phyloP scores from a whole-genome alignment of 2,797 vertebrate species.

The Chiloscyllium punctatum region DNA sequence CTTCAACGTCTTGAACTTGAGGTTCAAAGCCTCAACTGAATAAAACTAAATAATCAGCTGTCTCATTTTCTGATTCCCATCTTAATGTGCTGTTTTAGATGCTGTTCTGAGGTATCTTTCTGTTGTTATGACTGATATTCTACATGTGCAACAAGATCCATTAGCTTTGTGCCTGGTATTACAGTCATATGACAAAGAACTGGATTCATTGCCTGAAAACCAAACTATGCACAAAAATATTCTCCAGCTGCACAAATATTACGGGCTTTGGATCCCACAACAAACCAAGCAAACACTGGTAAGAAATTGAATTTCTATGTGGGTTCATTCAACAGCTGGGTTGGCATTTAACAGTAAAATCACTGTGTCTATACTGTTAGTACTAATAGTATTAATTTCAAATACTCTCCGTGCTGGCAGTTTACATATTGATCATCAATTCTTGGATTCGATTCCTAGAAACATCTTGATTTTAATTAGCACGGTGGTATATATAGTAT shows the following conservation, averaged over 20 bases:
- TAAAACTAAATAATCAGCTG: background rate
- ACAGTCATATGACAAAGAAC: constrained; percentile 76
- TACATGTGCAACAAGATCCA: constrained; percentile 85
- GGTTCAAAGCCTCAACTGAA: background rate
- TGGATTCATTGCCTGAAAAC: constrained; percentile 47
- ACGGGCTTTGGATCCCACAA: constrained; percentile 77
- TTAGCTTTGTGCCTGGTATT: constrained; percentile 81
- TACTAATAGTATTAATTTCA: background rate
- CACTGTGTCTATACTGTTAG: background rate
- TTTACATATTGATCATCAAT: background rate
- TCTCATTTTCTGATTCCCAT: background rate
- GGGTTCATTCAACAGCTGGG: background rate
- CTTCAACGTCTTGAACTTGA: too few species aligned
- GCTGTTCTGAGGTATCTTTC: constrained; percentile 64
- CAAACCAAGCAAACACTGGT: constrained; percentile 65
- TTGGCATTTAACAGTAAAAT: background rate
- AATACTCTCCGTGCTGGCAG: background rate
- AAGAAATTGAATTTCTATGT: constrained; percentile 36
- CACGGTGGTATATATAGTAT: background rate
- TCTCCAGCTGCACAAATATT: constrained; percentile 67
- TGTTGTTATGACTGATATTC: constrained; percentile 72
- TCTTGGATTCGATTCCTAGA: background rate
- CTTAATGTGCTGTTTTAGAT: constrained; percentile 47
- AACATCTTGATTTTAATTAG: background rate
- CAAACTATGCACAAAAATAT: constrained; percentile 53